These are phyloP conservation scores for Erpobdella octoculata DNA, from an alignment of 2,888 invertebrate genomes.

Conservation along the genomic window DNA sequence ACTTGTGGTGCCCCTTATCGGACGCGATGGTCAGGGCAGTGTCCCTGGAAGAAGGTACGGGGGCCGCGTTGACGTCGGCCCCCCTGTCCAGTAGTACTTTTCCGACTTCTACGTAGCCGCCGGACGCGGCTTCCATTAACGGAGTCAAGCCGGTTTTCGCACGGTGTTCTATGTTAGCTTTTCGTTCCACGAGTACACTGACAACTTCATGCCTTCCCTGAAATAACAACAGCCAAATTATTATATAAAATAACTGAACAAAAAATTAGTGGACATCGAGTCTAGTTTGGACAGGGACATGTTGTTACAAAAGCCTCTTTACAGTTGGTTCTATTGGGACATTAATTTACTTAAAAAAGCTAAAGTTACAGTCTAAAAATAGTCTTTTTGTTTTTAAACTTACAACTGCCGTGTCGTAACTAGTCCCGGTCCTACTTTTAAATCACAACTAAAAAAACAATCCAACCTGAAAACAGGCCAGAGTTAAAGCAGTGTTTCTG, in stretches of 20 bases:
- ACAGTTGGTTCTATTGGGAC: too few species aligned
- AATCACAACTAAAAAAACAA: too few species aligned
- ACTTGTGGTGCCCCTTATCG: constrained; percentile 93
- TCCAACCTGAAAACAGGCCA: constrained; percentile 84
- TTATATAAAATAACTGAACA: background rate
- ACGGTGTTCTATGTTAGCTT: constrained; percentile 96
- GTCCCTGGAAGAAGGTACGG: constrained; percentile 92
- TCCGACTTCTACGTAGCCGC: constrained; percentile 97
- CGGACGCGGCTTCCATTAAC: constrained; percentile 97
- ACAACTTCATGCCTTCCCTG: constrained; percentile 93
- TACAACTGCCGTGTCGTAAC: too few species aligned
- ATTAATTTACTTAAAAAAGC: too few species aligned
- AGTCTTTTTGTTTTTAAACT: too few species aligned
- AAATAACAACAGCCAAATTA: background rate
- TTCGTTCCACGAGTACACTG: constrained; percentile 82
- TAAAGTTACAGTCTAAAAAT: too few species aligned
- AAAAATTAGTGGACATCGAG: background rate
- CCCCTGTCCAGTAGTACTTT: constrained; percentile 87
- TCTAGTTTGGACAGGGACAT: background rate
- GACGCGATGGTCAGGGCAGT: constrained; percentile 97
- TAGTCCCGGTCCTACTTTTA: too few species aligned
- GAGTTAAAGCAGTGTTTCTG: constrained; percentile 90
- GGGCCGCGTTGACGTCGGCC: constrained; percentile 96
- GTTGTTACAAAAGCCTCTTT: too few species aligned
- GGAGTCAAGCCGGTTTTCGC: constrained; percentile 98